A percentile compares a stretch with the other conserved stretches of the same genome.
Conservation (phyloP, 2,113 vertebrate species). For the Dicaeum eximium region DNA sequence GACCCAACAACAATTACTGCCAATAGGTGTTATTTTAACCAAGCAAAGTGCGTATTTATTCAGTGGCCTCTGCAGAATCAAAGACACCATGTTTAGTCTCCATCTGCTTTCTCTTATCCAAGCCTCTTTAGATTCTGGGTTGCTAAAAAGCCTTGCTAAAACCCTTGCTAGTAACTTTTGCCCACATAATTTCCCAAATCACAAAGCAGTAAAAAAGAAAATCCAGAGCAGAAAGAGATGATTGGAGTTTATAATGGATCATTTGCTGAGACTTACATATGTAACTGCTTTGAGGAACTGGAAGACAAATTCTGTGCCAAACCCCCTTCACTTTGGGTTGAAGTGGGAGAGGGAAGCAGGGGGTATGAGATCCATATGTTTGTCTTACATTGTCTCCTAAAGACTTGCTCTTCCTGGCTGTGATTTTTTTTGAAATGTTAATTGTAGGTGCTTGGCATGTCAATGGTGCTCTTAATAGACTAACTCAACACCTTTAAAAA, state of each 20-base stretch:
- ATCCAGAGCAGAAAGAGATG: not conserved
- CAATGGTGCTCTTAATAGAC: slow-evolving; percentile 54
- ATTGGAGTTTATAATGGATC: not conserved
- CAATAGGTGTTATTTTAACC: not conserved
- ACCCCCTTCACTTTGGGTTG: not conserved
- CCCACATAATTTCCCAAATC: not conserved
- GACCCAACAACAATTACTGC: not conserved
- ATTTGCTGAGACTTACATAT: not conserved
- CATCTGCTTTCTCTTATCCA: not conserved
- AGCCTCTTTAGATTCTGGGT: not conserved
- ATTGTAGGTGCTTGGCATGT: slow-evolving; percentile 64
- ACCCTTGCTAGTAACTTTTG: not conserved
- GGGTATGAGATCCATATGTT: not conserved
- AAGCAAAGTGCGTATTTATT: not conserved
- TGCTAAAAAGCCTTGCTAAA: not conserved
- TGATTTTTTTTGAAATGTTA: slow-evolving; percentile 49
- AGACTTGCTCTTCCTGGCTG: not conserved
- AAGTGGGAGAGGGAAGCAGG: not conserved
- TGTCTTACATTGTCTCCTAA: slow-evolving; percentile 15
- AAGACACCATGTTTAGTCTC: not conserved
- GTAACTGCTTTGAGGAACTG: not conserved
- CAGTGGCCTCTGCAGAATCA: not conserved
- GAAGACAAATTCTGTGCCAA: not conserved
- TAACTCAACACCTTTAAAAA: slow-evolving; percentile 24
- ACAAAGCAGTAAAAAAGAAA: not conserved